These are phyloP conservation scores for Neodon shergylaensis DNA, from an alignment of 2,113 vertebrate genomes.

Conservation along the genomic window DNA sequence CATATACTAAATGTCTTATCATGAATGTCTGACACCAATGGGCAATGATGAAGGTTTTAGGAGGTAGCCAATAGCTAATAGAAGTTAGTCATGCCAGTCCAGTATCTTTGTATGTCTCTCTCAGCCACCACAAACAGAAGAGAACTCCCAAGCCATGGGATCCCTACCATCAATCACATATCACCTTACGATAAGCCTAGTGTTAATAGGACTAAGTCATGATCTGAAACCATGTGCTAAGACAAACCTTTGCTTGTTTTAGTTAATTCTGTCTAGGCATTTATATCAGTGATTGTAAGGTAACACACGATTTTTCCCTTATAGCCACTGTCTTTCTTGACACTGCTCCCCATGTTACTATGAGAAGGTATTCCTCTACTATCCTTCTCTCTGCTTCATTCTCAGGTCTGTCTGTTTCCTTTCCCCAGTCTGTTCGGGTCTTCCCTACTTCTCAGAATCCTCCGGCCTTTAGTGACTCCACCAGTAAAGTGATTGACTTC, in stretches of 20 bases:
- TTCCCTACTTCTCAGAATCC: neutral
- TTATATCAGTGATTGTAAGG: neutral
- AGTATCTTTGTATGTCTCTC: neutral
- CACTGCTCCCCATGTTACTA: no score
- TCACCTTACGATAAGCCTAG: neutral
- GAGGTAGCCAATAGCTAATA: neutral
- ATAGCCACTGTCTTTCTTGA: neutral
- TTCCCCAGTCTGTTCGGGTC: neutral
- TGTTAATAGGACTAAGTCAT: neutral
- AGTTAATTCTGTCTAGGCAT: neutral
- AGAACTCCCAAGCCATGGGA: neutral
- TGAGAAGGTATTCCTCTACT: neutral
- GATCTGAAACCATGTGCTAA: neutral
- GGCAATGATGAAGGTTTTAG: neutral
- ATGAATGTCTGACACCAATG: no score
- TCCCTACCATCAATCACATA: neutral
- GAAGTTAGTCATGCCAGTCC: neutral
- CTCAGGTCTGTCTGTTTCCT: neutral
- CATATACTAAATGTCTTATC: neutral
- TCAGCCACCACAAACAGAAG: neutral
- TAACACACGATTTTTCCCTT: neutral
- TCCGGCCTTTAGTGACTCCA: neutral
- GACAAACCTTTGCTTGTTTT: neutral
- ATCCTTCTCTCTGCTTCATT: neutral
- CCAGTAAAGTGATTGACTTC: neutral